phyloP scores from a whole-genome alignment of 2,113 vertebrate genomes.

The Cavia aperea region DNA sequence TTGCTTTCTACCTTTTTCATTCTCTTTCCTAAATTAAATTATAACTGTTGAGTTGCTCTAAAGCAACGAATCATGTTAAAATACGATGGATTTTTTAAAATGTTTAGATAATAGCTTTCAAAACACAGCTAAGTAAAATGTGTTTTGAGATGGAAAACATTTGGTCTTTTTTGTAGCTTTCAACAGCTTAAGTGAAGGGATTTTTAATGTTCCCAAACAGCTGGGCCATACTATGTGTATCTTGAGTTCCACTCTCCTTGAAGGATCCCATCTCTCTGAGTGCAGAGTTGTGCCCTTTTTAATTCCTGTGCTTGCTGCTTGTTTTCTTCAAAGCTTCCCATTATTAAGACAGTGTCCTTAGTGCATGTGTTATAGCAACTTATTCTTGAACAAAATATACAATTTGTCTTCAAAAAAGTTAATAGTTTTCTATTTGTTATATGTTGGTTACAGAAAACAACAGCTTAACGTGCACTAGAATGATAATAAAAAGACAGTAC shows the following conservation, averaged over 20 bases:
- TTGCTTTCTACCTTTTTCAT: slow-evolving; percentile 59
- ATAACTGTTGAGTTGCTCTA: slow-evolving; percentile 70
- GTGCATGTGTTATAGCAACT: neutral
- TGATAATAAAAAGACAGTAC: neutral
- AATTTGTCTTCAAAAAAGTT: neutral
- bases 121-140: slow-evolving; percentile 72
- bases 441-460: neutral
- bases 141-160: slow-evolving; percentile 76
- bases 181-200: slow-evolving; percentile 71
- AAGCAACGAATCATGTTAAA: slow-evolving; percentile 74
- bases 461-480: neutral
- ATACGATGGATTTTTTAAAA: slow-evolving; percentile 66
- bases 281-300: neutral
- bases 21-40: slow-evolving; percentile 69
- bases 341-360: neutral
- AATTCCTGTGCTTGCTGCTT: neutral
- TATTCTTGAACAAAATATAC: slow-evolving; percentile 15
- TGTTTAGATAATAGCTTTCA: slow-evolving; percentile 76
- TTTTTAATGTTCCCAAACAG: slow-evolving; percentile 68
- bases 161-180: slow-evolving; percentile 74
- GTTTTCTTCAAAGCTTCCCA: neutral
- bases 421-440: neutral
- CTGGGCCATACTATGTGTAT: slow-evolving; percentile 56
- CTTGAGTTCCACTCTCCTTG: slow-evolving; percentile 48
- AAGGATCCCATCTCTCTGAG: slow-evolving; percentile 32